Percentiles rank a stretch among this genome's conserved stretches.
Conservation (phyloP, 2,888 invertebrate species). For the Argyra leucocephala region DNA sequence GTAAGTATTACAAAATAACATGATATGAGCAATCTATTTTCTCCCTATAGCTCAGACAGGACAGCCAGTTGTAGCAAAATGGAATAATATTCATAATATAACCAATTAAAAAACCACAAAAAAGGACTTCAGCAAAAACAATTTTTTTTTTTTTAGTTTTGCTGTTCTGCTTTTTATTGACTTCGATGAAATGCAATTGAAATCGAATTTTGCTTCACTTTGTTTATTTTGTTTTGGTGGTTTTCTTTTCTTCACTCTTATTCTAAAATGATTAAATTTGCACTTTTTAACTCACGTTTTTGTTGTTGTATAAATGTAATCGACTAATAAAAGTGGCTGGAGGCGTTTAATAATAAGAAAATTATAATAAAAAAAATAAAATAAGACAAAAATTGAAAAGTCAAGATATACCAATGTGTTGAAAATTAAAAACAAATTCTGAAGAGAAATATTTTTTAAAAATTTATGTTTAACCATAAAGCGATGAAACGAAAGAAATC, state of each 20-base stretch:
- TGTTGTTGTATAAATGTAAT: background rate
- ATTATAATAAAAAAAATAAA: background rate
- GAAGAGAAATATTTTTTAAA: conserved; percentile 25
- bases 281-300: background rate
- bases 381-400: background rate
- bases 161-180: too few species aligned
- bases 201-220: background rate
- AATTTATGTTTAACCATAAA: background rate
- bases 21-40: background rate
- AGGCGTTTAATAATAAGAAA: background rate
- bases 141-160: background rate
- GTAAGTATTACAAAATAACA: background rate
- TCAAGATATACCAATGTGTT: conserved; percentile 37
- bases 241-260: background rate
- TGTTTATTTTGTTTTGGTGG: background rate
- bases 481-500: background rate
- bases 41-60: background rate
- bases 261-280: background rate
- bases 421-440: conserved; percentile 45
- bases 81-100: background rate
- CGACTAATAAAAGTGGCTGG: conserved; percentile 1
- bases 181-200: background rate
- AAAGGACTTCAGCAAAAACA: background rate
- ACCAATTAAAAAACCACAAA: background rate
- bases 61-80: background rate